Conservation (phyloP, 2,888 invertebrate genomes). For the Cataglyphis rosenhaueri region DNA sequence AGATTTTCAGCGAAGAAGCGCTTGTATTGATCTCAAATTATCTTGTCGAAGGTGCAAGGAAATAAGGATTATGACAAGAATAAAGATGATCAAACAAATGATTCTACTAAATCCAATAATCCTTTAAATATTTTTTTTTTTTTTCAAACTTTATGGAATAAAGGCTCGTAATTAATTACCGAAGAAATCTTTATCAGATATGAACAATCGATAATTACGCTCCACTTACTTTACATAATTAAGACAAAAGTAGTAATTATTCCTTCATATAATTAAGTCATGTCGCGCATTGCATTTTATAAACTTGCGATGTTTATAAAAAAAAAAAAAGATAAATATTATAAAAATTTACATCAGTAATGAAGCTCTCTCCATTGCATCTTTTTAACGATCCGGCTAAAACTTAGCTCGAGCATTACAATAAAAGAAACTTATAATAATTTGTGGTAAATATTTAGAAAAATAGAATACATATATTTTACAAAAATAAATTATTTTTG, state of each 20-base stretch:
- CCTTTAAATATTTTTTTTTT: neutral
- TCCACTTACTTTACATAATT: constrained; percentile 2
- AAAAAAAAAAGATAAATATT: neutral
- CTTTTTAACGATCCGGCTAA: neutral
- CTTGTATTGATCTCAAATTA: neutral
- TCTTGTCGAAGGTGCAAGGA: neutral
- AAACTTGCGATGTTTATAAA: neutral
- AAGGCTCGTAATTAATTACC: constrained; percentile 2
- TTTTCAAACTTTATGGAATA: neutral
- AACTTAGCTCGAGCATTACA: neutral
- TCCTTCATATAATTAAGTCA: neutral
- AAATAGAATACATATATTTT: neutral
- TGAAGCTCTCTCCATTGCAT: neutral
- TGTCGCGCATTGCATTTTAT: neutral
- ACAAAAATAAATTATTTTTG: neutral
- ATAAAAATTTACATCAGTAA: neutral
- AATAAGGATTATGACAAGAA: constrained; percentile 2
- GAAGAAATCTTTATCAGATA: neutral
- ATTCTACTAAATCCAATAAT: neutral
- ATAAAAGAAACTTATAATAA: neutral
- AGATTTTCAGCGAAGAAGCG: constrained; percentile 22
- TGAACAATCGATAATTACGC: constrained; percentile 4
- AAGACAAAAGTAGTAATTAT: neutral
- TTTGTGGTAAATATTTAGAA: too few relatives aligned
- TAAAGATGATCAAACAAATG: constrained; percentile 6